Evolutionary conservation across 1,140 invertebrate genomes (phyloP).

Genomic region (Arion vulgaris): DNA sequence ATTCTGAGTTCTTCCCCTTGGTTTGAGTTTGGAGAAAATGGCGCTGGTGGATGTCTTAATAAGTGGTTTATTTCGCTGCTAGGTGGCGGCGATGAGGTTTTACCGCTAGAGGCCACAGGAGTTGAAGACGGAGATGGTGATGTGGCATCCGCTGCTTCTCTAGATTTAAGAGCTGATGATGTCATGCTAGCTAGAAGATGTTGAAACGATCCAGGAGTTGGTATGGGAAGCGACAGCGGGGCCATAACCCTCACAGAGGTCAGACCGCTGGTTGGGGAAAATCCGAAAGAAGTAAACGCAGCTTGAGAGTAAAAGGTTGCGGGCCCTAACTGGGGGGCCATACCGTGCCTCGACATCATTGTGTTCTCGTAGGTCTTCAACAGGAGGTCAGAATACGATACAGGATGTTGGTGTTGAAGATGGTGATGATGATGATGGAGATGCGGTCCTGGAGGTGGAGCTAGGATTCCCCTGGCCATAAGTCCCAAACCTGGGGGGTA

Average conservation of each 20-base stretch:
- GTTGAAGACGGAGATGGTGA: conserved; percentile 14
- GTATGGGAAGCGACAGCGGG: conserved; percentile 55
- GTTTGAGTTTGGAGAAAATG: too few relatives aligned
- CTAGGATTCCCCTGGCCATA: conserved; percentile 76
- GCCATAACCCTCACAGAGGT: conserved; percentile 42
- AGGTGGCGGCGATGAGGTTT: conserved; percentile 1
- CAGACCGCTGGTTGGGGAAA: conserved; percentile 22
- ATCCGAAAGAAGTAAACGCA: conserved; percentile 36
- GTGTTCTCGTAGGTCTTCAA: conserved; percentile 83
- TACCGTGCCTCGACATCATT: conserved; percentile 51
- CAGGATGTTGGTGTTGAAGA: conserved; percentile 16
- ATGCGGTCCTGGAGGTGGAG: conserved; percentile 73
- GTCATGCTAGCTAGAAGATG: conserved; percentile 82
- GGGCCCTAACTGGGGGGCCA: conserved; percentile 28
- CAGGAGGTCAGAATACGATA: conserved; percentile 77
- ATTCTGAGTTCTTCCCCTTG: not conserved
- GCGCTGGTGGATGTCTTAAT: not conserved
- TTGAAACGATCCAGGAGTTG: conserved; percentile 81
- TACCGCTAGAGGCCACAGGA: not conserved
- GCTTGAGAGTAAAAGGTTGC: conserved; percentile 29
- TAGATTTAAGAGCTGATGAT: conserved; percentile 79
- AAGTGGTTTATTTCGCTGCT: not conserved
- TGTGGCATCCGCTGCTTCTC: conserved; percentile 59
- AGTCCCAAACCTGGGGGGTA: conserved; percentile 75
- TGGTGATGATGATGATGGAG: conserved; percentile 21